Evolutionary conservation across 2,888 invertebrate species (phyloP).

Genomic region (Parelbella ahira): DNA sequence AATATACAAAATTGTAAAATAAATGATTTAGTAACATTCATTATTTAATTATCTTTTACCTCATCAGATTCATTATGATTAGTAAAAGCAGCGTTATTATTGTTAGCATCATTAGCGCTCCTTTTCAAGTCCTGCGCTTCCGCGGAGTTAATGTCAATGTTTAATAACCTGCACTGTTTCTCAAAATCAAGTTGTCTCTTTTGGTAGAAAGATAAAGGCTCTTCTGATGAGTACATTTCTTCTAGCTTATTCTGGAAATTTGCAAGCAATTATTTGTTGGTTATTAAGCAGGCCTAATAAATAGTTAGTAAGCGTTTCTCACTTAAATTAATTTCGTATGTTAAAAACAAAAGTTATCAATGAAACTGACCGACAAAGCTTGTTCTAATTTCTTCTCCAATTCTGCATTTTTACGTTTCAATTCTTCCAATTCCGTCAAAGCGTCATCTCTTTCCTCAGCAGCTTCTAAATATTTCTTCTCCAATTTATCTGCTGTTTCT

Average conservation of each 20-base stretch:
- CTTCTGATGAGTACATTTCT: constrained; percentile 53
- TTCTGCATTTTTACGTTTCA: constrained; percentile 87
- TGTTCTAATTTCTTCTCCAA: constrained; percentile 89
- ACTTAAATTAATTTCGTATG: no score
- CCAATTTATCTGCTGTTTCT: constrained; percentile 88
- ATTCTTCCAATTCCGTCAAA: constrained; percentile 88
- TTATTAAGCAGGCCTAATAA: constrained; percentile 9
- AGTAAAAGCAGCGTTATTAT: constrained; percentile 50
- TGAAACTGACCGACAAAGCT: constrained; percentile 76
- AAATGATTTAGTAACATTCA: no score
- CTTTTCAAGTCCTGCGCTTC: constrained; percentile 59
- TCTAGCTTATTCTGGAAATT: constrained; percentile 60
- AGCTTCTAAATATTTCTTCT: constrained; percentile 87
- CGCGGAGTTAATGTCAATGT: constrained; percentile 61
- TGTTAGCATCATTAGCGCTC: constrained; percentile 44
- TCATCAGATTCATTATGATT: constrained; percentile 40
- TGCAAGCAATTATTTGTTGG: no score
- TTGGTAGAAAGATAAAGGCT: constrained; percentile 71
- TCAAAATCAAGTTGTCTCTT: constrained; percentile 70
- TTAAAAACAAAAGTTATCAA: not conserved
- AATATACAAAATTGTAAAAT: no score
- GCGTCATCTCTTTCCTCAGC: constrained; percentile 88
- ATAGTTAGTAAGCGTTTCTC: constrained; percentile 23
- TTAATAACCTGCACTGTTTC: constrained; percentile 70
- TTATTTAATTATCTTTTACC: constrained; percentile 11